Evolutionary conservation across 2,113 vertebrate genomes (phyloP).

Genomic region (Bothrops jararaca): DNA sequence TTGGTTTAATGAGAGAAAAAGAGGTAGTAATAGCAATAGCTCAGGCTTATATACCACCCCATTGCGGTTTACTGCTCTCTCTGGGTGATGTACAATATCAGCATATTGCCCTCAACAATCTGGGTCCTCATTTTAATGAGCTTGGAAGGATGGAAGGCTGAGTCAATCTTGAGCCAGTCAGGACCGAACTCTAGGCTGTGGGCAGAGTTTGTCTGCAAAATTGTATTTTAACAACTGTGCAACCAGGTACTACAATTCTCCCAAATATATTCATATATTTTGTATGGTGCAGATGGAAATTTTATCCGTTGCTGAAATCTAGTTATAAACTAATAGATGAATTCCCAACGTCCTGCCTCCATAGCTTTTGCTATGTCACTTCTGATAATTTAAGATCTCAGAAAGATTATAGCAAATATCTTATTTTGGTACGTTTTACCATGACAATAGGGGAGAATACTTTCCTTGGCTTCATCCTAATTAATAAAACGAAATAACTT

Average conservation of each 20-base stretch:
- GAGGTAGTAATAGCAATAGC: not conserved
- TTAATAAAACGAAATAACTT: slow-evolving; percentile 61
- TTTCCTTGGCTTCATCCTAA: not conserved
- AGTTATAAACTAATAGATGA: not conserved
- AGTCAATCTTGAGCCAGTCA: not conserved
- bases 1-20: not conserved
- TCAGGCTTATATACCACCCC: not conserved
- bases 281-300: not conserved
- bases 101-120: not conserved
- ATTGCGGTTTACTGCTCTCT: not conserved
- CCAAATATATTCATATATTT: not conserved
- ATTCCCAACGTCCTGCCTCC: not conserved
- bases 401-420: not conserved
- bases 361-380: not conserved
- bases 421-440: not conserved
- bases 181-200: not conserved
- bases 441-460: not conserved
- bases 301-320: not conserved
- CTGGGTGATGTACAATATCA: not conserved
- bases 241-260: not conserved
- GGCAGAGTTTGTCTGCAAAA: too few species aligned
- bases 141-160: not conserved
- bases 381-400: not conserved
- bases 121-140: not conserved
- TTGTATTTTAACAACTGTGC: not conserved